Evolutionary conservation across 2,113 vertebrate species (phyloP).

Genomic region (Mohoua ochrocephala): DNA sequence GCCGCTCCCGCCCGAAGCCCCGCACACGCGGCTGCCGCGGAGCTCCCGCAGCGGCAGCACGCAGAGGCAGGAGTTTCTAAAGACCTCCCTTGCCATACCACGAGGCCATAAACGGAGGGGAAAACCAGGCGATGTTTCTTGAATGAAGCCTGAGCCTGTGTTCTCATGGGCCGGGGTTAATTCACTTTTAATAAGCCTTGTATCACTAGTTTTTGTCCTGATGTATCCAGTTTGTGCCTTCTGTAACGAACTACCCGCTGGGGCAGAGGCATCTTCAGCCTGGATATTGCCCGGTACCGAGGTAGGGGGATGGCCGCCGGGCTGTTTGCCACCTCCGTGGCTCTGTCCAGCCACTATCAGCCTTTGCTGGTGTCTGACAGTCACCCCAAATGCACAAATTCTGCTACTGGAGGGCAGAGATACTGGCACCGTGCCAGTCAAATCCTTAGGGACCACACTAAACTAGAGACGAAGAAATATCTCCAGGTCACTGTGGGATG

Average conservation of each 20-base stretch:
- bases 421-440: too few relatives aligned
- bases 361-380: not conserved
- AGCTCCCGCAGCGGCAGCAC: not conserved
- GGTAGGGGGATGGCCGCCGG: fast-evolving
- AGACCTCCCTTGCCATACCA: fast-evolving
- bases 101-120: not conserved
- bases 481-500: not conserved
- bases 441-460: not conserved
- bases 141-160: not conserved
- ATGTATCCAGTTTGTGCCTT: not conserved
- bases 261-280: not conserved
- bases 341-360: fast-evolving
- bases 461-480: not conserved
- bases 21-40: not conserved
- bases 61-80: not conserved
- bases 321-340: not conserved
- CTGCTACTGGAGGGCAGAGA: not conserved
- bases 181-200: not conserved
- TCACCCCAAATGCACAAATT: not conserved
- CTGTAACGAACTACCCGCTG: fast-evolving
- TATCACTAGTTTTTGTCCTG: not conserved
- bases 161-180: not conserved
- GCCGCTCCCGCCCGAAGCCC: not conserved
- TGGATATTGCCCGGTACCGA: fast-evolving
- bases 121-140: not conserved